Evolutionary conservation across 2,113 vertebrate genomes (phyloP).

Genomic region (Thoracochromis brauschi): DNA sequence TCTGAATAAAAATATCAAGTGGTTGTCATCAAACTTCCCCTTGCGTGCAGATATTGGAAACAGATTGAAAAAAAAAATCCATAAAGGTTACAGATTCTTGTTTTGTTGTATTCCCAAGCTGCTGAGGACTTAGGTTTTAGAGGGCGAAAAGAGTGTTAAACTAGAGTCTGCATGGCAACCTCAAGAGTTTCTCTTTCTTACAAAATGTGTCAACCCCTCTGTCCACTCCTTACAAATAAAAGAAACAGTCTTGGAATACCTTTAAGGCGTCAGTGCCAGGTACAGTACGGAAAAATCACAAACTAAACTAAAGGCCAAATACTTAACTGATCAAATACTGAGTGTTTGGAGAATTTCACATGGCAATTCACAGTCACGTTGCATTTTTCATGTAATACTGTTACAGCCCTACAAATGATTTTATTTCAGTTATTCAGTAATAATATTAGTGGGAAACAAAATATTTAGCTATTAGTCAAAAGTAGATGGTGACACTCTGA

Average conservation of each 20-base stretch:
- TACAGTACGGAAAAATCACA: conserved; percentile 50
- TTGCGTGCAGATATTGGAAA: conserved; percentile 21
- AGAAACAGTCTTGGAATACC: conserved; percentile 23
- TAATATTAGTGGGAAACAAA: conserved; percentile 23
- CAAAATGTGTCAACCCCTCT: conserved; percentile 10
- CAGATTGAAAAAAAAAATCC: conserved; percentile 13
- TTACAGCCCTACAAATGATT: neutral
- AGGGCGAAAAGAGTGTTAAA: neutral
- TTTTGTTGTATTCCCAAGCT: conserved; percentile 23
- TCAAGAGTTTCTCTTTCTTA: neutral
- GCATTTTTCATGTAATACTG: conserved; percentile 4
- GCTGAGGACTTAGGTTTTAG: neutral
- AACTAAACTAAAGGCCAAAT: conserved; percentile 32
- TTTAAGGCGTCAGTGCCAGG: neutral
- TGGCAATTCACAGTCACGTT: conserved; percentile 13
- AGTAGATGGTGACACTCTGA: conserved; percentile 6
- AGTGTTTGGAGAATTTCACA: neutral
- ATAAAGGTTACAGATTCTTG: conserved; percentile 10
- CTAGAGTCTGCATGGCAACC: conserved; percentile 11
- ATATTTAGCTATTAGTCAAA: conserved; percentile 20
- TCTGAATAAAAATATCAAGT: conserved; percentile 53
- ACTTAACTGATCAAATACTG: neutral
- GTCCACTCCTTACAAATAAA: conserved; percentile 17
- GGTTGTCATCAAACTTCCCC: conserved; percentile 16
- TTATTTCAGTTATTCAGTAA: neutral